Conservation (phyloP, 2,888 invertebrate genomes). For the Cosmia trapezina region DNA sequence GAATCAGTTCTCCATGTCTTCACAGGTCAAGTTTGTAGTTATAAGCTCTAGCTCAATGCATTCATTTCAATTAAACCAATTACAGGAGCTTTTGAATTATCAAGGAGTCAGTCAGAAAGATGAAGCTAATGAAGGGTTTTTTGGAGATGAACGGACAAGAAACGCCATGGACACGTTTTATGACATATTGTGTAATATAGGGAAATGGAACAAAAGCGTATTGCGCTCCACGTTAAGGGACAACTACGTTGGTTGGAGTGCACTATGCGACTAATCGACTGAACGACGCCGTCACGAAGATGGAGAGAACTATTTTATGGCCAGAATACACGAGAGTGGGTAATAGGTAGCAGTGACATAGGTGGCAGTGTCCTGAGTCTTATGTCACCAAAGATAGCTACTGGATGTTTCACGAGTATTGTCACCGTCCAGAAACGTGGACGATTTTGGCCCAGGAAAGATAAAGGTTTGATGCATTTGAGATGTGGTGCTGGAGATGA, state of each 20-base stretch:
- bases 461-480: too few relatives aligned
- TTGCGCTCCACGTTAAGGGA: slow-evolving; percentile 9
- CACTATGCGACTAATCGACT: slow-evolving; percentile 43
- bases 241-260: slow-evolving; percentile 23
- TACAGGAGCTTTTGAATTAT: neutral
- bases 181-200: neutral
- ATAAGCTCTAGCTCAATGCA: neutral
- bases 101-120: neutral
- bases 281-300: slow-evolving; percentile 38
- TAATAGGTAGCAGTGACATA: slow-evolving; percentile 24
- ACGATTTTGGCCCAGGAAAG: too few relatives aligned
- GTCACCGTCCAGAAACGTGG: neutral
- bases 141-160: neutral
- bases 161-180: neutral
- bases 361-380: slow-evolving; percentile 1
- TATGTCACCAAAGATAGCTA: neutral
- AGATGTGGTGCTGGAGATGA: too few relatives aligned
- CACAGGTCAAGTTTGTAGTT: neutral
- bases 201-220: slow-evolving; percentile 3
- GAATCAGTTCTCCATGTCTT: neutral
- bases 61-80: neutral
- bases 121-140: neutral
- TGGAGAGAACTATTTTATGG: slow-evolving; percentile 31
- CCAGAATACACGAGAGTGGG: slow-evolving; percentile 29
- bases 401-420: neutral